Base-by-base conservation (phyloP, 2,888 invertebrate species). In the Caenorhabditis doughertyi region DNA sequence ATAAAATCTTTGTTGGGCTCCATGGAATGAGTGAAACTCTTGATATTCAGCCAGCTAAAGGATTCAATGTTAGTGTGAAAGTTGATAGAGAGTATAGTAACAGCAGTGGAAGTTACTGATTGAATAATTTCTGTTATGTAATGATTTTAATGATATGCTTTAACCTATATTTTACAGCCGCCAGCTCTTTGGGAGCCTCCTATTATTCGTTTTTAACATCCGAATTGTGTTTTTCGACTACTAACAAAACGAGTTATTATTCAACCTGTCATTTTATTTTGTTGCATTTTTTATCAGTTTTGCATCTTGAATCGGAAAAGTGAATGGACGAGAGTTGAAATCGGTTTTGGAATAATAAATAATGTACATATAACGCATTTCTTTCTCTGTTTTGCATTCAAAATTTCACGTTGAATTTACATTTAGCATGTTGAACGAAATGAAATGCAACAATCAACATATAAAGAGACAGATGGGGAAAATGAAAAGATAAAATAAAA, bases 1-100 rank as follows among this genome's bases (percentile, higher is more conserved):
- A 94, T 88, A 91, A 92, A 76, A 71, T 93, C 13, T 90, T 93
- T 80, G 92, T 94, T 29, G 93, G 93, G n/a, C 87, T 93, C 3
- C 94, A 94, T 86, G 93, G 93, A 92, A 92, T 92, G n/a, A 81
- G 79, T 65, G 87, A 88, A 56, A 74, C 72, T n/a, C 76, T 88
- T 27, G 85, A 86, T 44, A 81, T 87, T 3, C 77, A 79, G 23
- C 86, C 85, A 64, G 29, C 76, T 3, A 84, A 85, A 53, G 86
- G 86, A 32, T 85, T 74, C 64, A 85, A 83, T 81, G 86, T 86
- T 64, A 86, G 86, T 85, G 81, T 85, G 73, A 79, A 79, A 60
- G 82, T 83, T 64, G 77, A 77, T 49, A 44, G 60, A 67, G 51
- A 65, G 1, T 81, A 77, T 27, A 64, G 71, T 39, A 72, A 62